A percentile compares a stretch with the other conserved stretches of the same genome.
Evolutionary conservation across 2,888 invertebrate genomes (phyloP).

Genomic region (Orgyia antiqua): DNA sequence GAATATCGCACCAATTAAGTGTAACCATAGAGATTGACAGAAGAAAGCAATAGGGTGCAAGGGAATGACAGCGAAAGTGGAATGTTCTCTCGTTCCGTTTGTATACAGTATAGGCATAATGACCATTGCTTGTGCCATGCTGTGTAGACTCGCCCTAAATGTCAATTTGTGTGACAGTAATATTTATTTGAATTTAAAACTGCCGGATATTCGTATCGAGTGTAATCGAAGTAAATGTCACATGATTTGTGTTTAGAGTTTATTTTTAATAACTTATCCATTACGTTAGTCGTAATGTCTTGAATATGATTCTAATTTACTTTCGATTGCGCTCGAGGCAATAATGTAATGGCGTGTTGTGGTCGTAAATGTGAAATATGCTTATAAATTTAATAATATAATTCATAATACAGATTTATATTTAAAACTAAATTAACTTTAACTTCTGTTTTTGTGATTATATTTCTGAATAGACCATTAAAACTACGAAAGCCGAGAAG

Average conservation of each 20-base stretch:
- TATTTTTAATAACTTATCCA: too few species aligned
- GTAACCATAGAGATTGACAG: constrained; percentile 53
- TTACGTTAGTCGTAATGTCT: too few species aligned
- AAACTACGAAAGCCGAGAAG: too few species aligned
- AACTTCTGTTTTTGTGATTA: too few species aligned
- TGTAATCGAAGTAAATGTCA: constrained; percentile 2
- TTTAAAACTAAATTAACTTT: too few species aligned
- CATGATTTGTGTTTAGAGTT: constrained; percentile 1
- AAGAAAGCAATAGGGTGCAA: constrained; percentile 52
- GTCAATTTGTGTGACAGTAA: constrained; percentile 34
- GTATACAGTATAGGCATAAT: constrained; percentile 40
- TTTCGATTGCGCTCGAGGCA: too few species aligned
- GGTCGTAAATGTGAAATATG: too few species aligned
- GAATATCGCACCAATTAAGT: constrained; percentile 56
- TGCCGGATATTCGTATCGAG: constrained; percentile 12
- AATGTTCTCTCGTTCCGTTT: constrained; percentile 38
- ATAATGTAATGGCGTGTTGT: too few species aligned
- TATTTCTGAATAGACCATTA: too few species aligned
- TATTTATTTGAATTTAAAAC: constrained; percentile 15
- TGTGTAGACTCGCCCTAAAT: constrained; percentile 27
- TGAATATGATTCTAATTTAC: too few species aligned
- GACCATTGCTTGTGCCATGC: constrained; percentile 20
- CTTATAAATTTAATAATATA: too few species aligned
- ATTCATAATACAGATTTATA: too few species aligned
- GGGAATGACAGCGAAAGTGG: constrained; percentile 52